Conservation (phyloP, 2,113 vertebrate species). For the Tyrannus savana region DNA sequence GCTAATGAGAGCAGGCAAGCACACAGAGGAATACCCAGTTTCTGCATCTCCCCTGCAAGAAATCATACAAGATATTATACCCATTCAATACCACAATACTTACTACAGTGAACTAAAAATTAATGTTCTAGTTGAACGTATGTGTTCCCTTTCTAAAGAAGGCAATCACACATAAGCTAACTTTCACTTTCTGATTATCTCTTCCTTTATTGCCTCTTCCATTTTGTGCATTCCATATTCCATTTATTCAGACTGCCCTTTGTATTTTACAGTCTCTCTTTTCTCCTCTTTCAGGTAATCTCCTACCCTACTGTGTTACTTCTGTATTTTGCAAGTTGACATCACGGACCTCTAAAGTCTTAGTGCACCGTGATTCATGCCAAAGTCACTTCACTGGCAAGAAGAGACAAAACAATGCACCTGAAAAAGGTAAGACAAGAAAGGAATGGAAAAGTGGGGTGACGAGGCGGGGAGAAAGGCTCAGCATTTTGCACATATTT, state of each 20-base stretch:
- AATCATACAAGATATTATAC: background rate
- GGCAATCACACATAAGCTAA: accelerated
- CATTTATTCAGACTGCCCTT: background rate
- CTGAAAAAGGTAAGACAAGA: background rate
- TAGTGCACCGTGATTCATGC: accelerated
- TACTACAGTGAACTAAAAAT: background rate
- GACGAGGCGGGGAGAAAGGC: background rate
- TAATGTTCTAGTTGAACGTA: background rate
- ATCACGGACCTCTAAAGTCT: background rate
- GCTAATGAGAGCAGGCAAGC: background rate
- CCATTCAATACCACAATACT: too few species aligned
- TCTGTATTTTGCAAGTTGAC: background rate
- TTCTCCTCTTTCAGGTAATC: background rate
- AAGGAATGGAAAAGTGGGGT: background rate
- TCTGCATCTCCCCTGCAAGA: background rate
- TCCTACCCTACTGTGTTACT: background rate
- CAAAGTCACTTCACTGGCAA: background rate
- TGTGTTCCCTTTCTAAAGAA: background rate
- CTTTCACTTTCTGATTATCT: background rate
- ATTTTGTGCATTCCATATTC: background rate
- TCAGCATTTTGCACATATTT: background rate
- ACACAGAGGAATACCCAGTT: background rate
- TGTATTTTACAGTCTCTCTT: background rate
- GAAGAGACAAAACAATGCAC: background rate
- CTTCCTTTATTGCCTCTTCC: background rate